Base-by-base conservation (phyloP, 92 coral and sea anemone genomes). In the Anthopleura xanthogrammica region DNA sequence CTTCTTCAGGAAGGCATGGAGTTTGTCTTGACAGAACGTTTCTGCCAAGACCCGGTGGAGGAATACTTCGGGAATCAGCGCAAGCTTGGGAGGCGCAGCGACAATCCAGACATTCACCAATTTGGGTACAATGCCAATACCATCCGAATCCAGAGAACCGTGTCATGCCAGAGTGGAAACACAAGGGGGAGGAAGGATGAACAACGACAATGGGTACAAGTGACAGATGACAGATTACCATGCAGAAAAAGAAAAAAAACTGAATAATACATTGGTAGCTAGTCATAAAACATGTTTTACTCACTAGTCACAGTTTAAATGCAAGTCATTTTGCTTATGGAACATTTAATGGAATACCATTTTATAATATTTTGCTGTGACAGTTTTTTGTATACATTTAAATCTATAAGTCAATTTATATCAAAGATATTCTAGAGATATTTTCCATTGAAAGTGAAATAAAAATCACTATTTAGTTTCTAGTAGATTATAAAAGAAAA, bases 31-130 rank as follows among this genome's bases (percentile, higher is more conserved):
- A 89, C 90, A 24, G 87, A 89, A 60, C 75, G 92, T 43, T 89
- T 89, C 83, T 86, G 89, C 83, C 90, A 89, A 85, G 92, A 86
- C 60, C 82, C 89, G 22, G 79, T 89, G 43, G 92, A 89, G 79
- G 92, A 86, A 77, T 86, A 82, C 42, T 89, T 86, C 83, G 92
- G 92, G 72, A 83, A 81, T 39, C 89, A 89, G 58, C 78, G 86
- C 24, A 86, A 87, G 77, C 76, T 90, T 20, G 88, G 88, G 42
- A 82, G 85, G 81, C 83, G 88, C 16, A 82, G 87, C 79, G 92
- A 89, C 62, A 89, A 89, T 73, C 92, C 92, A n/a, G 89, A 89
- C 66, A 73, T 86, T 55, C 58, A 71, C 65, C 56, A 46, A 24
- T 89, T 89, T 82, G 90, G 90, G 52, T 90, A 86, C 79, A 90